Evolutionary conservation across 1,140 invertebrate genomes (phyloP), one percentile per base, ranked within the genome.

Genomic region (Lasioglossum albipes): DNA sequence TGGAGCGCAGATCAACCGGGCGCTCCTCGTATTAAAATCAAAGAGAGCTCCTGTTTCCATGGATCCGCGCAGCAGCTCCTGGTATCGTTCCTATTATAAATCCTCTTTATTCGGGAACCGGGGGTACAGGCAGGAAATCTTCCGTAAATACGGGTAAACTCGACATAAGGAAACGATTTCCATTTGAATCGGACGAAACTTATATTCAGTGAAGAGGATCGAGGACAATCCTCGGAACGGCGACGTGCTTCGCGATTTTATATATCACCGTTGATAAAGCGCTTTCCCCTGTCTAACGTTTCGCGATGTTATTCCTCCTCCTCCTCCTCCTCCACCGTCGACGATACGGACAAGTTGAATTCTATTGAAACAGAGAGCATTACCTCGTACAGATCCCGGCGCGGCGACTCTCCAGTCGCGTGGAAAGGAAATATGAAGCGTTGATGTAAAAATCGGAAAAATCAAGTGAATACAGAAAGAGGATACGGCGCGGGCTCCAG

Each of bases 231-330:
- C 27, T 59, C 61, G 71, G 52, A 59, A 64, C 76, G 69, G 61
- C 67, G 62, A 78, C 66, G 69, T 66, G 57, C 45, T 57, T 54
- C 49, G 41, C 54, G 70, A 75, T 79, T 86, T 79, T 86, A 85
- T 86, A 85, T 85, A 82, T 82, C 79, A n/a, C 52, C 45, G 71
- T 77, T 85, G 84, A 85, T 82, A 85, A 82, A 85, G 42, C 74
- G 70, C n/a, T 49, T 27, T 72, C 12, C 41, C 73, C 49, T 81
- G 78, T 85, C 78, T 78, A 85, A 85, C 79, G 22, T 69, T 36
- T 69, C 59, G 20, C 57, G 49, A 62, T 54, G 62, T 76, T 67
- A 76, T 81, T 52, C 16, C 45, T 16, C 27, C 27, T 27, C 36
- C 36, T 36, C 41, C 22, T 18, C 27, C 20, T 64, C 36, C 22